These are phyloP conservation scores for Salticus scenicus DNA, from an alignment of 2,888 invertebrate genomes.

Conservation along the genomic window DNA sequence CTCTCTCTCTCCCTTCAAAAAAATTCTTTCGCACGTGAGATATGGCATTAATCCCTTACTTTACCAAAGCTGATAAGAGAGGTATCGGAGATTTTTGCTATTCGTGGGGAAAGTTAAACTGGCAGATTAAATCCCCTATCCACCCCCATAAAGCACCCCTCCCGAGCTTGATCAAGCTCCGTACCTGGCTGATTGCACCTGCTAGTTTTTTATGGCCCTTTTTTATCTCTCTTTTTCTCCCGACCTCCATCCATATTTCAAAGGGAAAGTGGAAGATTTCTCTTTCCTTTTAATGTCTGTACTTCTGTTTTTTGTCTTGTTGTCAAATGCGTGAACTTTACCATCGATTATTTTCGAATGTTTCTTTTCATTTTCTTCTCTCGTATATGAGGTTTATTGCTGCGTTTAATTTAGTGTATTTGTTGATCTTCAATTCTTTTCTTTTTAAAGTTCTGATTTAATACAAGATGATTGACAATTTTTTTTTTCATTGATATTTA, in stretches of 20 bases:
- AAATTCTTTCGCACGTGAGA: constrained; percentile 4
- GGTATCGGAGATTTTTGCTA: constrained; percentile 4
- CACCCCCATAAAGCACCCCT: constrained; percentile 44
- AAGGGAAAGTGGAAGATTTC: not conserved
- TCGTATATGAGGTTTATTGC: too few relatives aligned
- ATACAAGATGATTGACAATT: too few relatives aligned
- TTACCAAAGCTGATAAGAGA: constrained; percentile 17
- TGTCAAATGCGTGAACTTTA: not conserved
- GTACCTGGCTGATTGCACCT: constrained; percentile 64
- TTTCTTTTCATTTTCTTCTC: too few relatives aligned
- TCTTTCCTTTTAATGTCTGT: not conserved
- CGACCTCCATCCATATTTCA: constrained; percentile 2
- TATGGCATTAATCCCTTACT: constrained; percentile 2
- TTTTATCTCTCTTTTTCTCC: not conserved
- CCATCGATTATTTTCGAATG: not conserved
- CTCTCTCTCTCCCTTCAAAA: not conserved
- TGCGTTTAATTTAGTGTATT: too few relatives aligned
- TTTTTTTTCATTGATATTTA: too few relatives aligned
- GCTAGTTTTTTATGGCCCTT: constrained; percentile 37
- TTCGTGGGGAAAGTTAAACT: not conserved
- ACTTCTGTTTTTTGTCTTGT: constrained; percentile 11
- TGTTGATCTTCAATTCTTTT: too few relatives aligned
- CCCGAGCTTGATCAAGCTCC: not conserved
- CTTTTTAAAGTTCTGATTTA: too few relatives aligned
- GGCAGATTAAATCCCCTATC: constrained; percentile 11